These are phyloP conservation scores for Zapornia atra DNA, from an alignment of 2,113 vertebrate species.

Conservation along the genomic window DNA sequence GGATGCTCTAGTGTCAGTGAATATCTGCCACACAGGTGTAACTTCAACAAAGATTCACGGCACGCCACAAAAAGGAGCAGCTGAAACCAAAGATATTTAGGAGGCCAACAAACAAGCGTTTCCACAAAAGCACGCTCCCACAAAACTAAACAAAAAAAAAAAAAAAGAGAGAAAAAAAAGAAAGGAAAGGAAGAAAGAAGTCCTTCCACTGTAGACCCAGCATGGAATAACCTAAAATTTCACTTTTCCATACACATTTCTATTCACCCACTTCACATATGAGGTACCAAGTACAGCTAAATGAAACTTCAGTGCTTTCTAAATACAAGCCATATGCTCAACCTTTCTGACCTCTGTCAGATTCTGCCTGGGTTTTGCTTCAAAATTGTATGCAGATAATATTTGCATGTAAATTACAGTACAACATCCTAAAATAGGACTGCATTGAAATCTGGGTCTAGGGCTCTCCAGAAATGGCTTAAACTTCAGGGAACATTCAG, in stretches of 20 bases:
- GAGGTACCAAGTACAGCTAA: not conserved
- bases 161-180: not conserved
- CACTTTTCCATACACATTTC: not conserved
- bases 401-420: conserved; percentile 18
- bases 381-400: not conserved
- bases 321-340: not conserved
- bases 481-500: conserved; percentile 31
- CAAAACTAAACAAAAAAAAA: not conserved
- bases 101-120: not conserved
- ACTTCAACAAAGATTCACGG: not conserved
- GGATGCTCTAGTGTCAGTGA: not conserved
- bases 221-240: not conserved
- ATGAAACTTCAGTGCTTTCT: not conserved
- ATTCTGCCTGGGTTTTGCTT: conserved; percentile 14
- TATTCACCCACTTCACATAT: not conserved
- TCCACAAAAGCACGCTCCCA: not conserved
- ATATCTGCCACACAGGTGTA: not conserved
- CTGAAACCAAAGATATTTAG: not conserved
- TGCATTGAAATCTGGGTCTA: not conserved
- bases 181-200: not conserved
- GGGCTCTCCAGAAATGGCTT: conserved; percentile 10
- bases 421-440: conserved; percentile 21
- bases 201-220: not conserved
- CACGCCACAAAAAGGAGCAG: not conserved
- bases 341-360: not conserved